phyloP scores from a whole-genome alignment of 2,797 vertebrate species.

The Corythornis leucogaster region DNA sequence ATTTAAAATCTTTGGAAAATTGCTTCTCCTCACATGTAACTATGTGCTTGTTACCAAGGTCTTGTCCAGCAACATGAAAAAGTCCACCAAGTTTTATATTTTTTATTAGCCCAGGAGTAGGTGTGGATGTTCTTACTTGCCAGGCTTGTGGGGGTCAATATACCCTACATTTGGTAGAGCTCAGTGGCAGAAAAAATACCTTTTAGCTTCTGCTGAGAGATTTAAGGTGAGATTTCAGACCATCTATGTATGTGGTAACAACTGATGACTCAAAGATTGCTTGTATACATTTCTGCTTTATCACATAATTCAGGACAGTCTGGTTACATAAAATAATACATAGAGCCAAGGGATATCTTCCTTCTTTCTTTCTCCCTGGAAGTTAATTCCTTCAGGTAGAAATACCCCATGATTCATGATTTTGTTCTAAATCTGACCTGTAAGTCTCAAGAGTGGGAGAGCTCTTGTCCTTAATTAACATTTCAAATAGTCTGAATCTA shows the following conservation, averaged over 20 bases:
- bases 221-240: not conserved
- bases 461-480: not conserved
- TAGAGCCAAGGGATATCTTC: not conserved
- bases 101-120: not conserved
- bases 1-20: not conserved
- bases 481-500: not conserved
- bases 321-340: not conserved
- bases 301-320: not conserved
- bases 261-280: not conserved
- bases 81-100: not conserved
- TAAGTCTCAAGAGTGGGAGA: not conserved
- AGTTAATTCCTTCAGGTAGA: not conserved
- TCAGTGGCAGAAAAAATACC: not conserved
- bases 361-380: not conserved
- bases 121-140: not conserved
- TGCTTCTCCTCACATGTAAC: not conserved
- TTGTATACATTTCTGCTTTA: not conserved
- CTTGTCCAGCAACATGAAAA: not conserved
- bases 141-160: not conserved
- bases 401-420: not conserved
- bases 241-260: not conserved
- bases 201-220: not conserved
- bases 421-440: not conserved
- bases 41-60: not conserved
- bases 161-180: not conserved